These are phyloP conservation scores for Microcebus lehilahytsara DNA, from an alignment of 2,113 vertebrate species.

Conservation along the genomic window DNA sequence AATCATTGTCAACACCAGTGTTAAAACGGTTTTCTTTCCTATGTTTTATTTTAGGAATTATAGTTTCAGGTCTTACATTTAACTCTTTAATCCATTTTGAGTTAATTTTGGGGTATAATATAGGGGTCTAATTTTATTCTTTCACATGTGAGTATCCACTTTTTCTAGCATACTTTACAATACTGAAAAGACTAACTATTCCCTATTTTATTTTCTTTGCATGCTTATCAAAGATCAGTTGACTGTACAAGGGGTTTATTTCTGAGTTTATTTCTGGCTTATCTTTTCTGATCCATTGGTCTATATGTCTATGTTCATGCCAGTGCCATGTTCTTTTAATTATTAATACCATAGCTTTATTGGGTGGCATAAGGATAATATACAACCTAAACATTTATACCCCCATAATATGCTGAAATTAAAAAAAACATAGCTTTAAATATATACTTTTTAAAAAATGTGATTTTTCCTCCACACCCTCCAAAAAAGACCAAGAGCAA, in stretches of 20 bases:
- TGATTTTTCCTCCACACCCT: background rate
- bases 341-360: background rate
- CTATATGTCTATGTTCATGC: background rate
- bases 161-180: background rate
- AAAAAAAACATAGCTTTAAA: background rate
- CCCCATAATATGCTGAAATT: too few species aligned
- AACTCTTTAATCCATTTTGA: background rate
- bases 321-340: background rate
- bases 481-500: background rate
- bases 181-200: background rate
- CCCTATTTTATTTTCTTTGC: background rate
- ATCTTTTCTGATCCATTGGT: background rate
- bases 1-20: background rate
- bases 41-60: background rate
- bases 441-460: background rate
- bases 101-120: background rate
- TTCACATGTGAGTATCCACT: background rate
- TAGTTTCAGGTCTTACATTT: background rate
- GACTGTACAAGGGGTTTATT: background rate
- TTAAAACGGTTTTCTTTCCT: background rate
- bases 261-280: background rate
- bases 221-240: background rate
- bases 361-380: too few species aligned
- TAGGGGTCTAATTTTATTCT: background rate
- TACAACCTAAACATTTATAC: too few species aligned